These are phyloP conservation scores for Drosophila mercatorum DNA, from an alignment of 2,888 invertebrate species.

Conservation along the genomic window DNA sequence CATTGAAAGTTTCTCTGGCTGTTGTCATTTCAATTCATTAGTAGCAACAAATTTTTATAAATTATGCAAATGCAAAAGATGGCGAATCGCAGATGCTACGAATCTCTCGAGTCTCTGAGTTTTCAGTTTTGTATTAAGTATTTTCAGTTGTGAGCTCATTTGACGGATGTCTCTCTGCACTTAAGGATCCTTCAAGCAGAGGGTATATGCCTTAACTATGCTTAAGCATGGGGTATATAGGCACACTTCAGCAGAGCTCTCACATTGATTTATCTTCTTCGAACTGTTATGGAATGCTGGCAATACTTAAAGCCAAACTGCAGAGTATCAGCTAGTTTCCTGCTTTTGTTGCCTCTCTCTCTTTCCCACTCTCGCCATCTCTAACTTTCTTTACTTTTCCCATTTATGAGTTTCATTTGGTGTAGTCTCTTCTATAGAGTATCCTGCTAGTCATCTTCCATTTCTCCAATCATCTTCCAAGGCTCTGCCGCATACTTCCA, in stretches of 20 bases:
- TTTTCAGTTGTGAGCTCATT: conserved; percentile 4
- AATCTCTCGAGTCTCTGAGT: neutral
- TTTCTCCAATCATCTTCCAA: neutral
- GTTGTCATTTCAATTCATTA: conserved; percentile 63
- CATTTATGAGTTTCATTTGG: too few relatives aligned
- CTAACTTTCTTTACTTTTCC: too few relatives aligned
- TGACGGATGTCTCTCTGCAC: neutral
- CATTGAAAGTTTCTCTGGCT: conserved; percentile 46
- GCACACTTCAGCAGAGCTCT: too few relatives aligned
- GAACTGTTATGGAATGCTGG: too few relatives aligned
- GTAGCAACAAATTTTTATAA: conserved; percentile 53
- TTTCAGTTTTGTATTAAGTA: conserved; percentile 9
- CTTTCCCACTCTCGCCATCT: too few relatives aligned
- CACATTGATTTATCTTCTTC: too few relatives aligned
- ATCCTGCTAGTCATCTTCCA: neutral
- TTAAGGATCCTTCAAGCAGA: neutral
- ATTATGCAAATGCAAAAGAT: conserved; percentile 48
- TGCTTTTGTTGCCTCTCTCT: too few relatives aligned
- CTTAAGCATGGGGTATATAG: neutral
- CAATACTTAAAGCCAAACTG: neutral
- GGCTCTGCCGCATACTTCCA: neutral
- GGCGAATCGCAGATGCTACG: conserved; percentile 1
- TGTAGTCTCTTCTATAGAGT: too few relatives aligned
- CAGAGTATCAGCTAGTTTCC: neutral
- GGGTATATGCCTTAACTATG: neutral